Evolutionary conservation across 2,888 invertebrate genomes (phyloP).

Genomic region (Xanthorhoe spadicearia): DNA sequence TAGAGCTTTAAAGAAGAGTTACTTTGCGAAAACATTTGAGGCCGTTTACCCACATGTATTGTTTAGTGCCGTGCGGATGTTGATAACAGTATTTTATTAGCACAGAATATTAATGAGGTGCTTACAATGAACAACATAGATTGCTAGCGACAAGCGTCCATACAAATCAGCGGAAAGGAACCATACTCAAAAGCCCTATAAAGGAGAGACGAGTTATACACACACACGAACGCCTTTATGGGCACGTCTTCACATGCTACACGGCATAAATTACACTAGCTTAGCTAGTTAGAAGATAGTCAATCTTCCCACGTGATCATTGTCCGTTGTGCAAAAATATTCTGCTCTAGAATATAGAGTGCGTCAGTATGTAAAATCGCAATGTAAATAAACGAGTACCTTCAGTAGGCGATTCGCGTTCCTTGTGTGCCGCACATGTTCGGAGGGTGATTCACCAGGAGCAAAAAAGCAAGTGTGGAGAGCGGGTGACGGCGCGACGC

Average conservation of each 20-base stretch:
- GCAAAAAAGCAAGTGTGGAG: slow-evolving; percentile 73
- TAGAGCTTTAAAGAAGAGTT: background rate
- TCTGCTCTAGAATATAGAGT: slow-evolving; percentile 1
- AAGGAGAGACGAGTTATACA: slow-evolving; percentile 22
- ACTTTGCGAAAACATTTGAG: background rate
- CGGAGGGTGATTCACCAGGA: slow-evolving; percentile 73
- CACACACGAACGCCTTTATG: slow-evolving; percentile 17
- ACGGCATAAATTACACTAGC: background rate
- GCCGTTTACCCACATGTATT: background rate
- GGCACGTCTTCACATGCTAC: slow-evolving; percentile 20
- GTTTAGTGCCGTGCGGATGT: slow-evolving; percentile 42
- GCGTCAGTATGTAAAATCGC: slow-evolving; percentile 39
- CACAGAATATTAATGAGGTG: slow-evolving; percentile 73
- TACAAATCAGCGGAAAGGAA: slow-evolving; percentile 47
- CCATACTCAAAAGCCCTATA: slow-evolving; percentile 33
- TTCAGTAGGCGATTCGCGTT: slow-evolving; percentile 54
- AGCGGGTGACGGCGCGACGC: slow-evolving; percentile 66
- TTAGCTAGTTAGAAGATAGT: slow-evolving; percentile 1
- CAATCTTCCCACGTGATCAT: background rate
- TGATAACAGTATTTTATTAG: slow-evolving; percentile 51
- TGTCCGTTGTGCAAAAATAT: slow-evolving; percentile 4
- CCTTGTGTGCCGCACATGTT: slow-evolving; percentile 72
- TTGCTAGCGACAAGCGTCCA: slow-evolving; percentile 39
- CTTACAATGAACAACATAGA: slow-evolving; percentile 44
- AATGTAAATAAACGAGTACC: slow-evolving; percentile 43